These are phyloP conservation scores for Copidosoma floridanum DNA, from an alignment of 1,140 invertebrate species.

Conservation along the genomic window DNA sequence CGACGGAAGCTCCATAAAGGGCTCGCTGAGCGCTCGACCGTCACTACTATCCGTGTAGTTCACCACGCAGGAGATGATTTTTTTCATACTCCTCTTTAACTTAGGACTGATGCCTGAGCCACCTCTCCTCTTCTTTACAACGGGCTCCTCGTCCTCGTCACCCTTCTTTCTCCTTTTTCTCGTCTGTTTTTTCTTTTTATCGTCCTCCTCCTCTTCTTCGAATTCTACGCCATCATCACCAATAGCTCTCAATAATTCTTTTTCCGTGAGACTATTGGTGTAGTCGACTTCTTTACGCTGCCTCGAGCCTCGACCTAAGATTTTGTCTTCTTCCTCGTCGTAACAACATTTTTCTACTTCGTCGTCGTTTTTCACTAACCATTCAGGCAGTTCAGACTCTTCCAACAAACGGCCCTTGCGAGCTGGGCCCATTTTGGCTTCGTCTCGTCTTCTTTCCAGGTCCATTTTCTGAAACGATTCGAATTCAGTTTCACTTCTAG, in stretches of 20 bases:
- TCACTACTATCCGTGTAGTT: slow-evolving; percentile 81
- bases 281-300: slow-evolving; percentile 98
- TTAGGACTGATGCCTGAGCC: slow-evolving; percentile 60
- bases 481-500: slow-evolving; percentile 90
- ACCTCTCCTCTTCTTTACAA: slow-evolving; percentile 58
- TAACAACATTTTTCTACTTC: slow-evolving; percentile 82
- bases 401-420: slow-evolving; percentile 88
- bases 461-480: slow-evolving; percentile 94
- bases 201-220: slow-evolving; percentile 78
- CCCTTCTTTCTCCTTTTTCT: slow-evolving; percentile 62
- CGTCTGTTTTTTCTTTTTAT: slow-evolving; percentile 60
- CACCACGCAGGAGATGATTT: slow-evolving; percentile 78
- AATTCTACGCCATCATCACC: slow-evolving; percentile 69
- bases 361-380: slow-evolving; percentile 92
- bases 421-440: slow-evolving; percentile 71
- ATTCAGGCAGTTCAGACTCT: slow-evolving; percentile 90
- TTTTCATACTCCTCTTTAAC: slow-evolving; percentile 76
- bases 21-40: slow-evolving; percentile 83
- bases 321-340: slow-evolving; percentile 79
- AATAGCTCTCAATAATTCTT: slow-evolving; percentile 92
- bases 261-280: slow-evolving; percentile 92
- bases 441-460: slow-evolving; percentile 82
- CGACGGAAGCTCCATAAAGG: slow-evolving; percentile 93
- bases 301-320: slow-evolving; percentile 84
- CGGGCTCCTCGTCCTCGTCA: slow-evolving; percentile 60